Conservation (phyloP, 2,888 invertebrate genomes). For the Eupsilia transversa region DNA sequence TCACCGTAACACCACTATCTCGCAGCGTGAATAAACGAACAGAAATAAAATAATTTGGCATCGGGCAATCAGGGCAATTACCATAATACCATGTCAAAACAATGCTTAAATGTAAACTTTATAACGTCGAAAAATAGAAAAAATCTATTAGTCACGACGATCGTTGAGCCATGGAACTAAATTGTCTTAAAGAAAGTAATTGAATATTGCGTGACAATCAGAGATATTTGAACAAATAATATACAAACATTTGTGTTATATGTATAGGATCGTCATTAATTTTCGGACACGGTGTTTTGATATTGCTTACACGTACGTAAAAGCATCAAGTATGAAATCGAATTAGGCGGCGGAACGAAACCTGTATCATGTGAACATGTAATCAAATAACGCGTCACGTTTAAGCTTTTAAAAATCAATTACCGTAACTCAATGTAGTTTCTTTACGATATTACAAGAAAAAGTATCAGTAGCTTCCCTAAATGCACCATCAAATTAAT, state of each 20-base stretch:
- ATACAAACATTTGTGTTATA: conserved; percentile 80
- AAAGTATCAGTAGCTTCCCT: conserved; percentile 4
- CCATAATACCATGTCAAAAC: conserved; percentile 57
- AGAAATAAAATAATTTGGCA: conserved; percentile 49
- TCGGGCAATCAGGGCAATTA: conserved; percentile 36
- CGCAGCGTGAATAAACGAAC: conserved; percentile 29
- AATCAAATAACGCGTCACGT: conserved; percentile 80
- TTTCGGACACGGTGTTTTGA: conserved; percentile 81
- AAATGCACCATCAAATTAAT: background rate
- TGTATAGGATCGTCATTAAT: conserved; percentile 79
- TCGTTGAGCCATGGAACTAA: conserved; percentile 53
- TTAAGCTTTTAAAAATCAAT: conserved; percentile 77
- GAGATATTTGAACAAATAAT: conserved; percentile 74
- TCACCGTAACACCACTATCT: conserved; percentile 30
- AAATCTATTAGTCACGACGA: conserved; percentile 62
- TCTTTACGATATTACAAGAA: conserved; percentile 9
- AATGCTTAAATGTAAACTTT: conserved; percentile 45
- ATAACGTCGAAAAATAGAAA: conserved; percentile 45
- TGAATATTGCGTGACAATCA: conserved; percentile 74
- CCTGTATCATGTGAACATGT: conserved; percentile 80
- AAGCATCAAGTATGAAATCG: conserved; percentile 80
- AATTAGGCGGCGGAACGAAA: conserved; percentile 80
- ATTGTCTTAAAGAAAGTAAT: conserved; percentile 59
- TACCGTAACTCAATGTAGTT: conserved; percentile 68
- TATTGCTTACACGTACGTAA: conserved; percentile 82